Evolutionary conservation across 2,888 invertebrate species (phyloP).

Genomic region (Tinea trinotella): DNA sequence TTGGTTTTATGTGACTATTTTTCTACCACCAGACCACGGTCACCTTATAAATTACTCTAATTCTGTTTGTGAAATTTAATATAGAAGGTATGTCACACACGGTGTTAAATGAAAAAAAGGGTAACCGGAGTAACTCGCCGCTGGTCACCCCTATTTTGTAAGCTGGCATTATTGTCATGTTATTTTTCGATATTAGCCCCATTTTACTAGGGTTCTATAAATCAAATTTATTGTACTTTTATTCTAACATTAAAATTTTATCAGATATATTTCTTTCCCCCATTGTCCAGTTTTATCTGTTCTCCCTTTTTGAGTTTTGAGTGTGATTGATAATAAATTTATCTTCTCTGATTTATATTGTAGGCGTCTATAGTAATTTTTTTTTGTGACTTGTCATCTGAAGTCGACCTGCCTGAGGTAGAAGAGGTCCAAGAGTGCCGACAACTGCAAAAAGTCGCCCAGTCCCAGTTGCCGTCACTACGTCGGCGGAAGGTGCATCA

Average conservation of each 20-base stretch:
- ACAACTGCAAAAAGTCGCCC: too few species aligned
- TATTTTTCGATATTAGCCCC: constrained; percentile 69
- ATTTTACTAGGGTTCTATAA: constrained; percentile 58
- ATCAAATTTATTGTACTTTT: constrained; percentile 71
- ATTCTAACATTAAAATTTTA: constrained; percentile 70
- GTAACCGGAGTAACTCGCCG: constrained; percentile 22
- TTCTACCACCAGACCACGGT: too few species aligned
- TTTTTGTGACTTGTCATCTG: too few species aligned
- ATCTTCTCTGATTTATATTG: too few species aligned
- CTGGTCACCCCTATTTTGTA: constrained; percentile 46
- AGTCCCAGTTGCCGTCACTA: too few species aligned
- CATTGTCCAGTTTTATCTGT: constrained; percentile 51
- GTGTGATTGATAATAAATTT: constrained; percentile 22
- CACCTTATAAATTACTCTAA: too few species aligned
- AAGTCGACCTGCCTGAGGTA: too few species aligned
- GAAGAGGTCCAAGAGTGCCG: too few species aligned
- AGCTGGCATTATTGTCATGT: constrained; percentile 65
- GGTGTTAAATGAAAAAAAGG: neutral
- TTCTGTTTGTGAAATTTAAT: neutral
- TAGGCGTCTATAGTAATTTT: too few species aligned
- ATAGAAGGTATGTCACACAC: neutral
- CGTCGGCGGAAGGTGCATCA: too few species aligned
- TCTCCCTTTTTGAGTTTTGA: constrained; percentile 42
- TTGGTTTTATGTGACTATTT: too few species aligned
- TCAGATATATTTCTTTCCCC: constrained; percentile 62